Evolutionary conservation across 2,888 invertebrate genomes (phyloP), one percentile per base, ranked within the genome.

Genomic region (Amblyteles armatorius): DNA sequence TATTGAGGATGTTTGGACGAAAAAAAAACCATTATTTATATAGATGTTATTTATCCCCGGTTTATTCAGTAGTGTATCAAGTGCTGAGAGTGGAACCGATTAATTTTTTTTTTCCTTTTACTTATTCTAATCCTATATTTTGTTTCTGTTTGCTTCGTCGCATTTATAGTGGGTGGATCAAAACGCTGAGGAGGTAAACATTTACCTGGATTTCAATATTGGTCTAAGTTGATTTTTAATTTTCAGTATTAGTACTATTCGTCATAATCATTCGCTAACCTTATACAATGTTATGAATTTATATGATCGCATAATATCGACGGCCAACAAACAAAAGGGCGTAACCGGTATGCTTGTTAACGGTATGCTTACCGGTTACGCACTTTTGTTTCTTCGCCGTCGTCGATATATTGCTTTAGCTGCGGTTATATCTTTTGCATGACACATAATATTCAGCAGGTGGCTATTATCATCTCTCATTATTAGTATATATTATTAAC

Each of bases 101-200:
- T 19, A 26, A 55, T 33, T 50, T 55, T 77, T 60, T 44, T 57
- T 33, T 79, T 57, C 82, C 68, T 85, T 57, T 57, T 22, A 57
- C 83, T 81, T 85, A 79, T 83, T 87, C 79, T 86, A 82, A 77
- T 83, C 72, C 81, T 40, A 82, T 67, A 67, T 85, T 86, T 88
- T 84, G 74, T 89, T 88, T 88, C 57, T 90, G 85, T 85, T 85
- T 85, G 87, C 83, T 88, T 88, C 86, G 88, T 87, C 90, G 91
- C 87, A 88, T 91, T 92, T 95, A 91, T 95, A 96, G 96, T 96
- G 96, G 96, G 96, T 96, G 94, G 96, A 95, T 94, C 95, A 95
- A 94, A 95, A 95, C 94, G 95, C 95, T 94, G 96, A 95, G 89
- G 96, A 96, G 96, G 96, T 96, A 96, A 87, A 86, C 87, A 85